Base-by-base conservation (phyloP, 2,113 vertebrate species). In the Ramphastos sulfuratus region DNA sequence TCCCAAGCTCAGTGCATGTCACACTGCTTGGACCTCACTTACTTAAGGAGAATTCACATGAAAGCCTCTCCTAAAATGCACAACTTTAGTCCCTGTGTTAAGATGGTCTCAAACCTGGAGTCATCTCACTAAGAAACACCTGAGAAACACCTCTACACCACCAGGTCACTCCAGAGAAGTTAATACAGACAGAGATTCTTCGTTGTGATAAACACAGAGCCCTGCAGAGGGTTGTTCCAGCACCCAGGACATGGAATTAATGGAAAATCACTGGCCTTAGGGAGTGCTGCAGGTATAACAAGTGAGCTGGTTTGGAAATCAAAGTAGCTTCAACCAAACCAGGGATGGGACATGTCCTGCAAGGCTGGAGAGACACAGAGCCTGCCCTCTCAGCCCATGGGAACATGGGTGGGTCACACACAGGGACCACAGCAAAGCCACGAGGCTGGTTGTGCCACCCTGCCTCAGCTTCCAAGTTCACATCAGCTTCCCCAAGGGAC, bases 101-200 rank as follows among this genome's bases (percentile, higher is more conserved):
- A 48, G 12, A 27, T 0, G 2, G 33, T 58, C 33, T 92, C 77
- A 63, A 89, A 72, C 28, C 60, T 11, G 72, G 31, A 55, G 23
- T 27, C 17, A 82, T 19, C 71, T 87, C 87, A 61, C 15, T 13
- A 52, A 78, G 61, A 1, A 66, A 35, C 31, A 78, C 73, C 82
- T 74, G 37, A 37, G 46, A 66, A 92, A 23, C 33, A 37, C 10
- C 14, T 67, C 33, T 44, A 46, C 1, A 3, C 39, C 4, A 3
- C 6, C 25, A 14, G 24, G 31, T 42, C 1, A 4, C 17, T 30
- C 5, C 0, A 0, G 5, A 72, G 28, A 30, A 61, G 21, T 19
- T 6, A 1, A 2, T 42, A 28, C 42, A 31, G 10, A 54, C 31
- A 74, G 54, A 72, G 87, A 23, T 35, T 28, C 2, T 19, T 52